Conservation (phyloP, 2,113 vertebrate species). For the Noturus placidus region DNA sequence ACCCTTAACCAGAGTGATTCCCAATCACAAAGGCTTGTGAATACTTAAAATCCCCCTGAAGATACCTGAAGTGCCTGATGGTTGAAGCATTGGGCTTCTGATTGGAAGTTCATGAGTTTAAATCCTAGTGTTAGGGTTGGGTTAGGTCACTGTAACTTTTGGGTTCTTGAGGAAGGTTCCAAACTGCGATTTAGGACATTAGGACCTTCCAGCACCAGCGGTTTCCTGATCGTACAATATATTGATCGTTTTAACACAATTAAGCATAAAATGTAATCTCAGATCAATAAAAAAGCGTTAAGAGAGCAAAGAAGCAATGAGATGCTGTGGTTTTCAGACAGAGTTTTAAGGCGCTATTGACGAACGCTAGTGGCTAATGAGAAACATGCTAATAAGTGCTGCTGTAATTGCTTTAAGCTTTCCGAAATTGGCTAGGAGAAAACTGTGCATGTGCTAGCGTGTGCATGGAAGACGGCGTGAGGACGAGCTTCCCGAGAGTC, state of each 20-base stretch:
- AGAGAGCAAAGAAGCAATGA: background rate
- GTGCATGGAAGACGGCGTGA: background rate
- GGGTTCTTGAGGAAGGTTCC: too few relatives aligned
- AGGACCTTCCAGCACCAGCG: background rate
- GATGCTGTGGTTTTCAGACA: background rate
- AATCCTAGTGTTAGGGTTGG: too few relatives aligned
- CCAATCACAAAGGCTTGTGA: background rate
- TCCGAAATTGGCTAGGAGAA: background rate
- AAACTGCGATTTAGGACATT: too few relatives aligned
- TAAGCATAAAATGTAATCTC: background rate
- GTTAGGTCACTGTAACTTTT: too few relatives aligned
- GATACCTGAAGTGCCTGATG: background rate
- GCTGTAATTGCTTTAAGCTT: slow-evolving; percentile 14
- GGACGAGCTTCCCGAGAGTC: slow-evolving; percentile 10
- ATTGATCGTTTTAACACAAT: background rate
- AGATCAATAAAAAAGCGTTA: background rate
- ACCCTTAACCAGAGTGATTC: background rate
- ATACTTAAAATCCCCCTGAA: too few relatives aligned
- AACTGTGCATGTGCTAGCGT: background rate
- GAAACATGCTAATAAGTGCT: slow-evolving; percentile 33
- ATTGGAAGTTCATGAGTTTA: background rate
- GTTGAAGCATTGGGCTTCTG: background rate
- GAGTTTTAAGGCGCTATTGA: background rate
- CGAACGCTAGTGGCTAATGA: slow-evolving; percentile 17
- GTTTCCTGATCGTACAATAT: background rate